These are phyloP conservation scores for Anableps anableps DNA, from an alignment of 2,797 vertebrate genomes.

Conservation along the genomic window DNA sequence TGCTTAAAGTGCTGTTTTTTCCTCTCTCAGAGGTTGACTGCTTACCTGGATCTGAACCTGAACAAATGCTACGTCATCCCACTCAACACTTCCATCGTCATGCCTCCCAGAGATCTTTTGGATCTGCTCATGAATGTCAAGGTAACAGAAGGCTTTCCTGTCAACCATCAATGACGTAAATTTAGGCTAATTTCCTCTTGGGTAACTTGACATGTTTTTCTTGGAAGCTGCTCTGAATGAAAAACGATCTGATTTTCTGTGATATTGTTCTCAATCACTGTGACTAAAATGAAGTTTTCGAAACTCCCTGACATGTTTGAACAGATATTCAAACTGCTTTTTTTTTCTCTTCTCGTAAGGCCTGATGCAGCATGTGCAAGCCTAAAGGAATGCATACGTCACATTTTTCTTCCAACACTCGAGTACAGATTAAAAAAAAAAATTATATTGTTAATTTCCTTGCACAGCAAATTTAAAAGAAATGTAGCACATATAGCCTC, in stretches of 20 bases:
- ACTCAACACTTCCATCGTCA: constrained; percentile 95
- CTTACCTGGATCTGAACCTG: constrained; percentile 94
- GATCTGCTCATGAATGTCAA: constrained; percentile 93
- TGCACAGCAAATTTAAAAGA: neutral
- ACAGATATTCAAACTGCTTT: neutral
- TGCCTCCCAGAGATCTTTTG: constrained; percentile 93
- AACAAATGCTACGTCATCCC: constrained; percentile 97
- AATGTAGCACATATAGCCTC: neutral
- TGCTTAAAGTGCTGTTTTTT: neutral
- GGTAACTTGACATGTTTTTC: neutral
- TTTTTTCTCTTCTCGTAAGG: neutral
- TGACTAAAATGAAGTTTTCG: neutral
- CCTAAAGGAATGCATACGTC: neutral
- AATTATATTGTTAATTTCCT: neutral
- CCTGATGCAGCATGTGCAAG: neutral
- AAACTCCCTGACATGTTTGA: neutral
- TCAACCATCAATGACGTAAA: neutral
- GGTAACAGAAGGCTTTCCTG: constrained; percentile 70
- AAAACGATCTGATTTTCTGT: neutral
- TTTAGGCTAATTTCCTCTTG: neutral
- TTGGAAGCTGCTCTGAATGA: neutral
- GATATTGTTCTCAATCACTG: neutral
- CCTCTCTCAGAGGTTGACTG: constrained; percentile 88
- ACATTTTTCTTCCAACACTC: neutral
- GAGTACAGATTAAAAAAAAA: neutral